Evolutionary conservation across 2,797 vertebrate species (phyloP).

Genomic region (Rhodeus uyekii): DNA sequence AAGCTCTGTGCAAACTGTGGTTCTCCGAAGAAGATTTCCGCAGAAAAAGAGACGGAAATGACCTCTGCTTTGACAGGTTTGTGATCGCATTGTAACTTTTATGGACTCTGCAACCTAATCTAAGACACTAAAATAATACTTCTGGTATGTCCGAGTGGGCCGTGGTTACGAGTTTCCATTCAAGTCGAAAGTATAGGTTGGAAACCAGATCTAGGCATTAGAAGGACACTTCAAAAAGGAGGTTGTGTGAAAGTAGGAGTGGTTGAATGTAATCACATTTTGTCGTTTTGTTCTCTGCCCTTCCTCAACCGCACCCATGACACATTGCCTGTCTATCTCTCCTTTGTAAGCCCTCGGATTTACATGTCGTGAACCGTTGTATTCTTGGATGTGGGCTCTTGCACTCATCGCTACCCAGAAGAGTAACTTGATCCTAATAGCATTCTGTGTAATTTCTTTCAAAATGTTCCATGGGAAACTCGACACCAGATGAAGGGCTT

Average conservation of each 20-base stretch:
- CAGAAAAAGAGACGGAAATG: constrained; percentile 30
- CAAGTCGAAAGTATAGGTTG: neutral
- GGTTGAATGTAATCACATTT: constrained; percentile 8
- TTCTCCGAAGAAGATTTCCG: constrained; percentile 52
- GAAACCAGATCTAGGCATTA: constrained; percentile 2
- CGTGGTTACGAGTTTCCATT: constrained; percentile 22
- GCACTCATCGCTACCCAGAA: constrained; percentile 28
- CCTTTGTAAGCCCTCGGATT: constrained; percentile 23
- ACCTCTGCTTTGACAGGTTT: neutral
- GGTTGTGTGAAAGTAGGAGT: constrained; percentile 7
- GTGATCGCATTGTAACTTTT: constrained; percentile 30
- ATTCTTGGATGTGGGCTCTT: constrained; percentile 43
- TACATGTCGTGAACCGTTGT: constrained; percentile 22
- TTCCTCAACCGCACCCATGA: neutral
- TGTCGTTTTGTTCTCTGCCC: constrained; percentile 2
- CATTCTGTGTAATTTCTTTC: constrained; percentile 48
- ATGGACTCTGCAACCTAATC: constrained; percentile 24
- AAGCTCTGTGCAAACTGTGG: constrained; percentile 45
- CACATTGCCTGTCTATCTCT: neutral
- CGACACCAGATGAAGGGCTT: constrained; percentile 35
- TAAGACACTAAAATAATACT: constrained; percentile 30
- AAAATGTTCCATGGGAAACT: constrained; percentile 43
- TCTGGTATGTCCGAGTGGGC: neutral
- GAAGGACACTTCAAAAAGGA: neutral
- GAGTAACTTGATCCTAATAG: constrained; percentile 45